Base-by-base conservation (phyloP, 2,888 invertebrate species). In the Oscheius sp. region DNA sequence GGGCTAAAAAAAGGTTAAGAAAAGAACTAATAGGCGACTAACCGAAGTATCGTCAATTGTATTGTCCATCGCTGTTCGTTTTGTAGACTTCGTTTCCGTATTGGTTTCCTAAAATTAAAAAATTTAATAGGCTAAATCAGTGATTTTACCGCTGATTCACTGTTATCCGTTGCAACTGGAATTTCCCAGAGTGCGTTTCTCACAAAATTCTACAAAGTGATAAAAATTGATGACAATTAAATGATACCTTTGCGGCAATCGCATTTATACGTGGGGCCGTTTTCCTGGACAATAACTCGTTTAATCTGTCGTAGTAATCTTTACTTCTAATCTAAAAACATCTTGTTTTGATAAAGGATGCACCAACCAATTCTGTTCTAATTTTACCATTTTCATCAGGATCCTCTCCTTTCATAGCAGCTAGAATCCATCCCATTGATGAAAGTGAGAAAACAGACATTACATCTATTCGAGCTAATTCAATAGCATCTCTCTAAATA, bases 121-220 rank as follows among this genome's bases (percentile, higher is more conserved):
- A n/a, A n/a, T n/a, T 16, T 23, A 23, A 13, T 5, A 23, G 55
- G 21, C 3, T 12, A 55, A 6, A 23, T 25, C 6, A 23, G 25
- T 49, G 13, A 18, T 3, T 13, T 18, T 21, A 49, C 35, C 23
- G 16, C 52, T 1, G n/a, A 55, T 5, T 16, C 59, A 1, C 58
- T 29, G 16, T 45, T 12, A 3, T 35, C 61, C 12, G 58, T 16
- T 45, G 7, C 35, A 35, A 35, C n/a, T 3, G 72, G 72, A 56
- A 72, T 53, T 56, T 72, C 72, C 72, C 72, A 72, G 1, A 72
- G 43, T 25, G 72, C 72, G 21, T 72, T 72, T 18, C 72, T 12
- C 3, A 72, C 56, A 25, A 72, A 72, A 16, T 64, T 66, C 66
- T 35, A 35, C 3, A 35, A 6, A 35, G 35, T 6, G 3, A 9